Conservation (phyloP, 2,797 vertebrate genomes). For the Labeo calbasu region DNA sequence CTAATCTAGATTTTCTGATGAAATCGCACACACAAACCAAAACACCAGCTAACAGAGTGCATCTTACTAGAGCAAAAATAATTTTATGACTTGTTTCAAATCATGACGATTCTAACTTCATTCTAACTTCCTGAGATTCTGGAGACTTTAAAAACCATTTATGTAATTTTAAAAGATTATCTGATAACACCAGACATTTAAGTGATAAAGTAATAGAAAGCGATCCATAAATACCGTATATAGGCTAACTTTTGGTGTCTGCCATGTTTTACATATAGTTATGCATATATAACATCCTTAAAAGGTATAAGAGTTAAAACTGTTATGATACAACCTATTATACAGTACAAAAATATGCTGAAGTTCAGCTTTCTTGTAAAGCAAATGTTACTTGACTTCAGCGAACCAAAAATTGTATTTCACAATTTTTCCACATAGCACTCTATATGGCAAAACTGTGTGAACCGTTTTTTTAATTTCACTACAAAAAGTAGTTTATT, state of each 20-base stretch:
- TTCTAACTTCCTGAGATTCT: not conserved
- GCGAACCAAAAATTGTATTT: not conserved
- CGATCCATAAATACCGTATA: not conserved
- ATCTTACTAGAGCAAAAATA: too few relatives aligned
- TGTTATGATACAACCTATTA: not conserved
- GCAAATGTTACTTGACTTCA: not conserved
- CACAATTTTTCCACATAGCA: not conserved
- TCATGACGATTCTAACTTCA: too few relatives aligned
- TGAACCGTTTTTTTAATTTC: not conserved
- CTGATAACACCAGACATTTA: not conserved
- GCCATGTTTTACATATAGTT: not conserved
- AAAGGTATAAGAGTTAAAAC: not conserved
- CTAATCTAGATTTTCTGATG: too few relatives aligned
- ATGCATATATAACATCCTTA: not conserved
- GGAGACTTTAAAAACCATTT: too few relatives aligned
- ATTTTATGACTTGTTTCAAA: too few relatives aligned
- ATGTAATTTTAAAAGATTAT: not conserved
- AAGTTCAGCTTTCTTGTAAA: not conserved
- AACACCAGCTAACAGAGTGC: too few relatives aligned
- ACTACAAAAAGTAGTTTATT: not conserved
- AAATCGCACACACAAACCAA: too few relatives aligned
- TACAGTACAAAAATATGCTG: not conserved
- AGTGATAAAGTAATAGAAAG: too few relatives aligned
- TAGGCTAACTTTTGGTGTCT: not conserved
- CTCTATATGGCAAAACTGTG: not conserved